Evolutionary conservation across 2,797 vertebrate species (phyloP), one percentile per base, ranked within the genome.

Genomic region (Steatocranus sp.): DNA sequence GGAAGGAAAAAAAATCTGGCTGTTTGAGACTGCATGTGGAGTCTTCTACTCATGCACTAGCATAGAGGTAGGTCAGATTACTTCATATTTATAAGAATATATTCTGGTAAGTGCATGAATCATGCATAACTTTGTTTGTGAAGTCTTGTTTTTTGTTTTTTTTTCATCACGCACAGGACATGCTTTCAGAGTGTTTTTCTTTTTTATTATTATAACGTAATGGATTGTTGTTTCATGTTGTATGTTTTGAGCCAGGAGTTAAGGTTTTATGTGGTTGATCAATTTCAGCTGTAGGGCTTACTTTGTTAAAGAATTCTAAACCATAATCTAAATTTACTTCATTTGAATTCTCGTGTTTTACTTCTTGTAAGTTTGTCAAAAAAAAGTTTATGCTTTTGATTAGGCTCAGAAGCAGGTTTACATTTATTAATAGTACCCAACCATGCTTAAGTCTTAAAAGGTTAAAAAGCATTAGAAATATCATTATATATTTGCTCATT

Each of bases 201-300:
- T 81, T 83, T 82, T 83, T 30, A 34, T 73, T 6, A 49, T 83
- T 32, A 83, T 80, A 73, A 61, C 4, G 5, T 81, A 74, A 87
- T 87, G 76, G 75, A 86, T 87, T 77, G 87, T 88, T 87, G 81
- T 84, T 78, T 88, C 63, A 85, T 86, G 80, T 75, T 84, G 63
- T 75, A 66, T 75, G 82, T 86, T 34, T 61, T 54, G 48, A 79
- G 34, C 54, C 50, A 66, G 18, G 77, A 73, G 76, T 75, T 50
- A 23, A 61, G 66, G 41, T 76, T 87, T 87, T 66, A 89, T 80
- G 76, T 76, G 30, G 82, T 4, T 81, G 63, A 91, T 89, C 25
- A 82, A 54, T 17, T 58, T 89, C 85, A 86, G 87, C 78, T 91
- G 88, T 84, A 63, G 36, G 18, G 51, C 51, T 76, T 74, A 84